Conservation (phyloP, 2,797 vertebrate species). For the Carcharodon carcharias region DNA sequence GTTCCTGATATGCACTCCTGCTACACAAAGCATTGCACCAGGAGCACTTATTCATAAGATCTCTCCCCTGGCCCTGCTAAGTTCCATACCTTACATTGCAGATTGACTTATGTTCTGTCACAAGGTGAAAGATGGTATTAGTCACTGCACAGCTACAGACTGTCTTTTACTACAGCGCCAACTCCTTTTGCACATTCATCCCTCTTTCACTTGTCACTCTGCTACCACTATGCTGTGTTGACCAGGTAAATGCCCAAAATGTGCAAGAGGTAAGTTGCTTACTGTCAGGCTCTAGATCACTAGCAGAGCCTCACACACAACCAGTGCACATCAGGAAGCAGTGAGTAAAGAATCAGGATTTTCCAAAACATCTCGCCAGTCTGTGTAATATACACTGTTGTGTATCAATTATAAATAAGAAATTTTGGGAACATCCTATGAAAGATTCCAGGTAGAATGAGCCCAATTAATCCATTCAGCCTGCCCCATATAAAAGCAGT, state of each 20-base stretch:
- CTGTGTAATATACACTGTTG: not conserved
- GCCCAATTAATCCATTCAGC: no score
- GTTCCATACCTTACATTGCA: not conserved
- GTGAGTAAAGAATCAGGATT: not conserved
- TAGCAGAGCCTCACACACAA: not conserved
- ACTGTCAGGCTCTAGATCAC: not conserved
- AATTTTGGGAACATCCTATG: not conserved
- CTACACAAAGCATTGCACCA: not conserved
- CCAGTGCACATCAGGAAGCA: not conserved
- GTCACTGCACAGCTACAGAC: not conserved
- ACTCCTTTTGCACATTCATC: not conserved
- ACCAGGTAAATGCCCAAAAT: not conserved
- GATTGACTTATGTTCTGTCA: not conserved
- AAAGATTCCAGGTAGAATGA: not conserved
- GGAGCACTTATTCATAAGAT: not conserved
- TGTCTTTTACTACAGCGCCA: not conserved
- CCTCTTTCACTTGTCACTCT: not conserved
- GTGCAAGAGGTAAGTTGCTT: no score
- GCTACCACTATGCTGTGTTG: not conserved
- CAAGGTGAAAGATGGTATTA: not conserved
- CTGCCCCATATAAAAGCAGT: no score
- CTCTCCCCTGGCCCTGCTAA: not conserved
- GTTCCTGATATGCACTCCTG: not conserved
- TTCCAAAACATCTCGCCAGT: not conserved
- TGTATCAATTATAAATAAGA: not conserved